phyloP scores from a whole-genome alignment of 2,888 invertebrate species.

The Dimorphilus gyrociliatus region DNA sequence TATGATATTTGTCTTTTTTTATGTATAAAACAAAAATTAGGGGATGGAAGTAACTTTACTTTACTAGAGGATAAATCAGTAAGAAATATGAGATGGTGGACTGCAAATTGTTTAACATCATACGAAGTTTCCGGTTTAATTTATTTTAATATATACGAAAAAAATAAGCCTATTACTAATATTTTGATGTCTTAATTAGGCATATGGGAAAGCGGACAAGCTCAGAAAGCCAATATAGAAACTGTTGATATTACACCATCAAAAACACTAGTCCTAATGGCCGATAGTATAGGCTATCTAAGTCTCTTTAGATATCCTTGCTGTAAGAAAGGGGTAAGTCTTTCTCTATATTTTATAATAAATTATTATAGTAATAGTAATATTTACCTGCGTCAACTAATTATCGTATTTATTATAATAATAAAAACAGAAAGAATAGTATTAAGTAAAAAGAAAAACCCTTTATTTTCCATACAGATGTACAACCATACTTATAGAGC shows the following conservation, averaged over 20 bases:
- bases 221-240: slow-evolving; percentile 14
- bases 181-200: no score
- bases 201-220: slow-evolving; percentile 18
- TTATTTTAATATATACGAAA: no score
- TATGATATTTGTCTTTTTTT: no score
- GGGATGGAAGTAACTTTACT: no score
- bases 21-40: no score
- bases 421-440: background rate
- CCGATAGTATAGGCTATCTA: slow-evolving; percentile 19
- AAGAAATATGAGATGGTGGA: no score
- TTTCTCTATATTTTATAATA: background rate
- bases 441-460: no score
- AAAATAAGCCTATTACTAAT: background rate
- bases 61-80: no score
- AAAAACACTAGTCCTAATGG: slow-evolving; percentile 19
- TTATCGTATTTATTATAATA: background rate
- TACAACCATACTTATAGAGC: slow-evolving; percentile 20
- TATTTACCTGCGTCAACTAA: background rate
- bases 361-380: background rate
- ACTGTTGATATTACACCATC: slow-evolving; percentile 15
- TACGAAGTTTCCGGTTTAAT: no score
- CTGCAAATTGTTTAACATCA: no score
- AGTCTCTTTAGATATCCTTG: slow-evolving; percentile 25
- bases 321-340: slow-evolving; percentile 18
- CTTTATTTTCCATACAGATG: slow-evolving; percentile 12